These are phyloP conservation scores for Sitophilus oryzae DNA, from an alignment of 1,140 invertebrate genomes.

Conservation along the genomic window DNA sequence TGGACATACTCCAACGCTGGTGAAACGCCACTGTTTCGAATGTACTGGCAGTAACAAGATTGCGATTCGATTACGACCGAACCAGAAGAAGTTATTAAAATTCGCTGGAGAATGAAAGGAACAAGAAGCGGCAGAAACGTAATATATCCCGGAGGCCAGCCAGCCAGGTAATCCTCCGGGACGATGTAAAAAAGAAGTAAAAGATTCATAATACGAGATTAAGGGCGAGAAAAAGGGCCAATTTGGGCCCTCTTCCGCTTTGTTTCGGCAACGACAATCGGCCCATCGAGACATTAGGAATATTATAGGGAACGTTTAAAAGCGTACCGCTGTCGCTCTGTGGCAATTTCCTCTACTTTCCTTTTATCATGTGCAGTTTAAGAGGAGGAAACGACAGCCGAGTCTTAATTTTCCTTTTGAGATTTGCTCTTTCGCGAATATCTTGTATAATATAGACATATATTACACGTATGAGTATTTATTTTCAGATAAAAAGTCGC, in stretches of 20 bases:
- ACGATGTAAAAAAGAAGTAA: conserved; percentile 36
- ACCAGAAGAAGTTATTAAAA: conserved; percentile 22
- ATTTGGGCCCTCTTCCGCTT: conserved; percentile 40
- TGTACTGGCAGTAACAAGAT: conserved; percentile 1
- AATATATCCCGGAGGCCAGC: conserved; percentile 36
- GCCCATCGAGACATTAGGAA: conserved; percentile 32
- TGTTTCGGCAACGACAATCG: conserved; percentile 40
- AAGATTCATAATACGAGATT: conserved; percentile 43
- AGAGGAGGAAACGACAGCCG: background rate
- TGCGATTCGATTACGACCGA: conserved; percentile 11
- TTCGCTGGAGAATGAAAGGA: background rate
- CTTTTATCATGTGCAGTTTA: conserved; percentile 9
- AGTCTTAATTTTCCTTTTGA: background rate
- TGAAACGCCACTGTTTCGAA: background rate
- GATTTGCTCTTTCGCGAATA: background rate
- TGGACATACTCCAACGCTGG: too few relatives aligned
- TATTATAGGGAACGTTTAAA: conserved; percentile 17
- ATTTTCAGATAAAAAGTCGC: too few relatives aligned
- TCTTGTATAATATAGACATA: too few relatives aligned
- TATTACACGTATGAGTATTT: too few relatives aligned
- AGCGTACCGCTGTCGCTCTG: background rate
- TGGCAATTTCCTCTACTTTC: background rate
- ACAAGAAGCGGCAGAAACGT: conserved; percentile 11
- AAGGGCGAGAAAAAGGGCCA: conserved; percentile 39
- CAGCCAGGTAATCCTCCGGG: conserved; percentile 40